Conservation (phyloP, 2,797 vertebrate species). For the Scarus forsteni region DNA sequence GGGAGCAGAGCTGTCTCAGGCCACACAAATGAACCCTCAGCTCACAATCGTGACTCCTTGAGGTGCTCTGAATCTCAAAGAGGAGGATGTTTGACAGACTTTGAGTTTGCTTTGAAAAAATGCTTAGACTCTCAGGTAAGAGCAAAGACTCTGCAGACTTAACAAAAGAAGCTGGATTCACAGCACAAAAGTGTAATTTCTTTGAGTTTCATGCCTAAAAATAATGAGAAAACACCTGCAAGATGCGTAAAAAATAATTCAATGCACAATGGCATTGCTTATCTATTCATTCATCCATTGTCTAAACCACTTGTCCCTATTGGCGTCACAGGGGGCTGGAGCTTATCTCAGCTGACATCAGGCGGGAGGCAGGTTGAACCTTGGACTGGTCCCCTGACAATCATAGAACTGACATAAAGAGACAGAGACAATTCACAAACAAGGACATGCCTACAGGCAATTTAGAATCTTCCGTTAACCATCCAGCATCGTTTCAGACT, state of each 20-base stretch:
- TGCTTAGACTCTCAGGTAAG: slow-evolving; percentile 16
- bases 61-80: slow-evolving; percentile 43
- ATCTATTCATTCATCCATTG: too few relatives aligned
- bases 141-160: background rate
- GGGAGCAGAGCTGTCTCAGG: slow-evolving; percentile 41
- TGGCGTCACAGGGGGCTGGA: too few relatives aligned
- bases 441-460: too few relatives aligned
- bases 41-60: slow-evolving; percentile 36
- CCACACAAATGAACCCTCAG: slow-evolving; percentile 53
- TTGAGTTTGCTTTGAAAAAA: slow-evolving; percentile 21
- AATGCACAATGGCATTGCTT: too few relatives aligned
- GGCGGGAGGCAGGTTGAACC: too few relatives aligned
- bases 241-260: background rate
- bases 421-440: too few relatives aligned
- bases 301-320: too few relatives aligned
- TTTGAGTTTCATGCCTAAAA: slow-evolving; percentile 23
- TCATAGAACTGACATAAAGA: too few relatives aligned
- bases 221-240: slow-evolving; percentile 25
- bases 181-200: slow-evolving; percentile 34
- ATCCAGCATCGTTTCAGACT: too few relatives aligned
- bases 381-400: too few relatives aligned
- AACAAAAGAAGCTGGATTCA: slow-evolving; percentile 41
- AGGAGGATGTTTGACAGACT: slow-evolving; percentile 19
- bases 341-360: too few relatives aligned
- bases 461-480: too few relatives aligned